Evolutionary conservation across 2,888 invertebrate species (phyloP), one percentile per base, ranked within the genome.

Genomic region (Amiota mariae): DNA sequence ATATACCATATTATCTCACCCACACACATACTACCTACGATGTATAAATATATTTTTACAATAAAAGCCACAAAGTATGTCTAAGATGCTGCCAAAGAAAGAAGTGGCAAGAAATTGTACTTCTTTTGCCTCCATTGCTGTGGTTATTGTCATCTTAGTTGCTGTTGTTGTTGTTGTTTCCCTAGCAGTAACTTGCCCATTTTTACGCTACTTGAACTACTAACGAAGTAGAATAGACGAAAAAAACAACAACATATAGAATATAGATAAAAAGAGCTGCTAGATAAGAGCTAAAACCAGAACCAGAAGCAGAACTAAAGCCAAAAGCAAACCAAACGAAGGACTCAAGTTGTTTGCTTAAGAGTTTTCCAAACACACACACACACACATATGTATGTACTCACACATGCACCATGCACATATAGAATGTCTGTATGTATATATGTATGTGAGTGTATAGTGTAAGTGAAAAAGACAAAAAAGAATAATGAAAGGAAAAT

Each of bases 141-240:
- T 76, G 82, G 80, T 80, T 82, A 54, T 54, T 54, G 76, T 81
- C 77, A 59, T 59, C 75, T 73, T 81, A 79, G 84, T 81, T 81
- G 78, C 75, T 81, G 80, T 80, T 82, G 79, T 80, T 82, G 76
- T 81, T 77, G 79, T 73, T 72, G 70, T 68, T 59, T 51, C 47
- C 13, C 56, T 51, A 72, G 71, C 36, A 63, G 20, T 68, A 51
- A 68, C 83, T 81, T 80, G 81, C 81, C 85, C 82, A 83, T 83
- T 83, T 83, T 83, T 84, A 82, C 84, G 83, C 84, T 78, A 85
- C 83, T 83, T 83, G 83, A 83, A 82, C 85, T 83, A 82, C 83
- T 83, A 83, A 83, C 83, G 83, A 83, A 83, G 85, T 85, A 78
- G 85, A 83, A 81, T 82, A 74, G 72, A 46, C 36, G 36, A 36